These are phyloP conservation scores for Drosophila mimica DNA, from an alignment of 2,888 invertebrate species.

Conservation along the genomic window DNA sequence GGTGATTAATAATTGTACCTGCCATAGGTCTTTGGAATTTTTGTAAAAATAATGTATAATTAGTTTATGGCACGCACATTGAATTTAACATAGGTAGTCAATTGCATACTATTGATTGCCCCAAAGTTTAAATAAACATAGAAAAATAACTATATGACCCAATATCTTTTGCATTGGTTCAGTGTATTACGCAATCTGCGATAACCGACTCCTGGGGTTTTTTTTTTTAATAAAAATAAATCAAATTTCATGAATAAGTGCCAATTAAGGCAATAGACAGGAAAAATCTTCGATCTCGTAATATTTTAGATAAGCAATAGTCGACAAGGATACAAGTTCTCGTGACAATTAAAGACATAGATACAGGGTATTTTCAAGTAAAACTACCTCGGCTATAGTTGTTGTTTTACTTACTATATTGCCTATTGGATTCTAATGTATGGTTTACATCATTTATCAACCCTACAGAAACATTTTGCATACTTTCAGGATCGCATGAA, in stretches of 20 bases:
- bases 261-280: neutral
- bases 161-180: no score
- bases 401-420: neutral
- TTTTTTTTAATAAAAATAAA: no score
- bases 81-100: neutral
- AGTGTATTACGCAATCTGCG: no score
- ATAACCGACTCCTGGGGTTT: no score
- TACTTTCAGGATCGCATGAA: conserved; percentile 5
- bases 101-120: neutral
- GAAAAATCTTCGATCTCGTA: neutral
- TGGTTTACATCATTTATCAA: neutral
- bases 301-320: neutral
- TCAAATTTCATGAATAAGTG: neutral
- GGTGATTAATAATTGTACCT: no score
- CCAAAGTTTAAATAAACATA: no score
- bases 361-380: neutral
- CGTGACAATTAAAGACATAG: neutral
- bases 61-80: no score
- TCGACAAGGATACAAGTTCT: neutral
- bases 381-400: neutral
- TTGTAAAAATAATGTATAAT: no score
- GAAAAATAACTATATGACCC: no score
- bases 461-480: neutral
- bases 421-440: neutral
- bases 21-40: no score